Evolutionary conservation across 30 jellyfish, hydroid and myxozoan genomes (phyloP).

Genomic region (Catostylus mosaicus): DNA sequence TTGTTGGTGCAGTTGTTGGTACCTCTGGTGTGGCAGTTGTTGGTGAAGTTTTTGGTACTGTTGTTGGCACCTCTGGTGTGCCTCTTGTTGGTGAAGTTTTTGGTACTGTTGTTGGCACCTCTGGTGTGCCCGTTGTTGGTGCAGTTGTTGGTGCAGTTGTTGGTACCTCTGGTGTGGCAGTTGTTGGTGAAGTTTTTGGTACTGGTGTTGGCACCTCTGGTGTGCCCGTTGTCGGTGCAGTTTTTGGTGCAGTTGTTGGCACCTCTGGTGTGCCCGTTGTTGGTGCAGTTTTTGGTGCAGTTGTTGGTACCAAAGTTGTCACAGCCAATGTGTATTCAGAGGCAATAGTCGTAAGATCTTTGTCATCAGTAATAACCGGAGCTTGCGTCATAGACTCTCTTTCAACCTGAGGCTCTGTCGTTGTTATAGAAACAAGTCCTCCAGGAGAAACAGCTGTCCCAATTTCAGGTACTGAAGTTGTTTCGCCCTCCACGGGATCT

Average conservation of each 20-base stretch:
- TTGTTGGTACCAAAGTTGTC: not conserved
- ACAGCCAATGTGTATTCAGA: constrained; percentile 15
- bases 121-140: not conserved
- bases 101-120: not conserved
- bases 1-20: not conserved
- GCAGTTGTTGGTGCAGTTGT: not conserved
- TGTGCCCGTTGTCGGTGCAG: not conserved
- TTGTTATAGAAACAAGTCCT: not conserved
- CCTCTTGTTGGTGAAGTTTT: not conserved
- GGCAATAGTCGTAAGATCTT: constrained; percentile 12
- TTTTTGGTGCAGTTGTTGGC: not conserved
- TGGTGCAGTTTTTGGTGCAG: not conserved
- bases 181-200: not conserved
- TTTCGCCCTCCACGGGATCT: not conserved
- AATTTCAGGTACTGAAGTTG: not conserved
- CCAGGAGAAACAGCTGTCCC: not conserved
- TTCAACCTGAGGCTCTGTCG: not conserved
- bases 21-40: not conserved
- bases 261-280: not conserved
- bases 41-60: not conserved
- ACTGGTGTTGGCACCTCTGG: constrained; percentile 20
- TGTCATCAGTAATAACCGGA: not conserved
- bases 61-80: not conserved
- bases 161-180: not conserved
- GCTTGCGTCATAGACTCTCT: not conserved